Evolutionary conservation across 1,140 invertebrate genomes (phyloP).

Genomic region (Drosophila pruinosa): DNA sequence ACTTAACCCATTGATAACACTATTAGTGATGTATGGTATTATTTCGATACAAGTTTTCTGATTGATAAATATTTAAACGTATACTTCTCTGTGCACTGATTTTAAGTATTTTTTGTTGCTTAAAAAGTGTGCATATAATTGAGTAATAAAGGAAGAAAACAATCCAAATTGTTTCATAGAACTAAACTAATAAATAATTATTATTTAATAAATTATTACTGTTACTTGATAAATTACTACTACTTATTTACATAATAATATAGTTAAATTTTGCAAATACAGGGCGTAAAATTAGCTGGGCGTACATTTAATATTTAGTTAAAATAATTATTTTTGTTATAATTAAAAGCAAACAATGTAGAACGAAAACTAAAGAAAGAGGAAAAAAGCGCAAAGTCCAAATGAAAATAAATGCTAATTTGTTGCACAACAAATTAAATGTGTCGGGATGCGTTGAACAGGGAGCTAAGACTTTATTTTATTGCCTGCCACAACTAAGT

Average conservation of each 20-base stretch:
- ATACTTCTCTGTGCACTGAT: no score
- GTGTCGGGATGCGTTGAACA: slow-evolving; percentile 45
- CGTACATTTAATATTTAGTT: slow-evolving; percentile 23
- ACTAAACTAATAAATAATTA: no score
- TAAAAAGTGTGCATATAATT: no score
- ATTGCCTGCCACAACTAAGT: slow-evolving; percentile 75
- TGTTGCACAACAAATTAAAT: slow-evolving; percentile 79
- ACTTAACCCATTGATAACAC: background rate
- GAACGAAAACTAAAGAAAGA: slow-evolving; percentile 14
- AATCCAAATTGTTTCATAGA: no score
- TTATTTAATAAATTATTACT: no score
- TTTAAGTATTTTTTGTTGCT: no score
- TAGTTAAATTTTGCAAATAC: no score
- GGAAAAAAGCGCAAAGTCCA: slow-evolving; percentile 32
- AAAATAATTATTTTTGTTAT: slow-evolving; percentile 25
- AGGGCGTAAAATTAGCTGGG: slow-evolving; percentile 1
- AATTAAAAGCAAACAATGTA: slow-evolving; percentile 66
- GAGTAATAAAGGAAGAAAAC: no score
- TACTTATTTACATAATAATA: background rate
- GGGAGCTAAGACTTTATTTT: slow-evolving; percentile 75
- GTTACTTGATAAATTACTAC: no score
- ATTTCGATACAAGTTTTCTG: no score
- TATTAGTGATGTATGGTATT: no score
- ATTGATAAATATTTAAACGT: no score
- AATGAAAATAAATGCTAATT: slow-evolving; percentile 80